Percentiles rank a stretch among this genome's conserved stretches.
Evolutionary conservation across 2,888 invertebrate species (phyloP).

Genomic region (Epinotia bilunana): DNA sequence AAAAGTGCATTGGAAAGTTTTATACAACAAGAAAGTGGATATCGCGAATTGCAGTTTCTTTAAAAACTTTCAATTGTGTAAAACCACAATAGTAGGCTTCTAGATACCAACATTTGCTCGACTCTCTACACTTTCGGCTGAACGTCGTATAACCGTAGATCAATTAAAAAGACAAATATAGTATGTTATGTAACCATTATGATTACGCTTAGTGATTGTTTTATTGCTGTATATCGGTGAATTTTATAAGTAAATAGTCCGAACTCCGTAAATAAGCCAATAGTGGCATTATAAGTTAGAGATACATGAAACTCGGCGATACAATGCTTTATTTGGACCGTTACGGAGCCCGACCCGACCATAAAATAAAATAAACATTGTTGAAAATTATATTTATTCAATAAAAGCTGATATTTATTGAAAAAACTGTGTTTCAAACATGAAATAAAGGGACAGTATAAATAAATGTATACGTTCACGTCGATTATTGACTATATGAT

Average conservation of each 20-base stretch:
- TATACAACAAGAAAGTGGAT: slow-evolving; percentile 56
- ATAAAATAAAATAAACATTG: too few species aligned
- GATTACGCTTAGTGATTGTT: too few species aligned
- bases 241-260: too few species aligned
- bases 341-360: too few species aligned
- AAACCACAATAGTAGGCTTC: slow-evolving; percentile 22
- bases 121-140: slow-evolving; percentile 8
- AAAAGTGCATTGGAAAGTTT: slow-evolving; percentile 60
- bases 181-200: too few species aligned
- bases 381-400: neutral
- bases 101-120: neutral
- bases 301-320: too few species aligned
- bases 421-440: neutral
- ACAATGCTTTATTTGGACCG: too few species aligned
- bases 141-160: neutral
- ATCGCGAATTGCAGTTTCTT: slow-evolving; percentile 53
- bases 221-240: too few species aligned
- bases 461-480: neutral
- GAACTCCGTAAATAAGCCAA: too few species aligned
- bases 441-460: neutral
- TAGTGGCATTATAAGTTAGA: too few species aligned
- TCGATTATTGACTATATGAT: slow-evolving; percentile 10
- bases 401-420: neutral
- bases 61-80: slow-evolving; percentile 28
- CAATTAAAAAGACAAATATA: too few species aligned